Evolutionary conservation across 2,113 vertebrate species (phyloP).

Genomic region (Oreochromis tanganicae): DNA sequence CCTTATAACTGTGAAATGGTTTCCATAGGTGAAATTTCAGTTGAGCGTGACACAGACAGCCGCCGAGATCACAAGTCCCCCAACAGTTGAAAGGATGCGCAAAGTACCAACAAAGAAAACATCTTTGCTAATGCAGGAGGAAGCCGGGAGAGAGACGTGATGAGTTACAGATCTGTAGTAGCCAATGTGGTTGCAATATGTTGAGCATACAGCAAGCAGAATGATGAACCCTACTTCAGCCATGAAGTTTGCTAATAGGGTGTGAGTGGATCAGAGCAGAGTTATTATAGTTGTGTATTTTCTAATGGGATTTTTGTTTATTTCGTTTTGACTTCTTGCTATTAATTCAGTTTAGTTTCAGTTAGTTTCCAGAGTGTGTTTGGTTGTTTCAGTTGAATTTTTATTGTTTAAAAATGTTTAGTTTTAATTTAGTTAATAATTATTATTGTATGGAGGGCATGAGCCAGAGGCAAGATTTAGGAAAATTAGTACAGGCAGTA

Average conservation of each 20-base stretch:
- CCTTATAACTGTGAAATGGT: neutral
- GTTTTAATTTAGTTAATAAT: neutral
- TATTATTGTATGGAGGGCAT: neutral
- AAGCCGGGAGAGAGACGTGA: neutral
- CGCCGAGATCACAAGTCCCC: neutral
- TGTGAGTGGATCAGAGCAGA: neutral
- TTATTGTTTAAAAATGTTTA: neutral
- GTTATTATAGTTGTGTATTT: neutral
- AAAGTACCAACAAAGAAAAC: neutral
- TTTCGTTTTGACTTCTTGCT: neutral
- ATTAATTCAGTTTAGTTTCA: neutral
- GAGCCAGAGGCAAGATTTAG: neutral
- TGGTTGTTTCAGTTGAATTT: neutral
- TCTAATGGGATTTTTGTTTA: neutral
- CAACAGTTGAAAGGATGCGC: neutral
- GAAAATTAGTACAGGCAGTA: neutral
- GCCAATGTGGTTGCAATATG: neutral
- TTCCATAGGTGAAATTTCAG: neutral
- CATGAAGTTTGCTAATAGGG: neutral
- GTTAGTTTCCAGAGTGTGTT: neutral
- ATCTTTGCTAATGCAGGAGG: neutral
- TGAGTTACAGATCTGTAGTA: neutral
- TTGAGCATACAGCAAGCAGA: neutral
- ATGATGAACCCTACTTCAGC: neutral
- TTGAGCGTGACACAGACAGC: neutral